Conservation (phyloP, 2,888 invertebrate genomes). For the Antitype chi region DNA sequence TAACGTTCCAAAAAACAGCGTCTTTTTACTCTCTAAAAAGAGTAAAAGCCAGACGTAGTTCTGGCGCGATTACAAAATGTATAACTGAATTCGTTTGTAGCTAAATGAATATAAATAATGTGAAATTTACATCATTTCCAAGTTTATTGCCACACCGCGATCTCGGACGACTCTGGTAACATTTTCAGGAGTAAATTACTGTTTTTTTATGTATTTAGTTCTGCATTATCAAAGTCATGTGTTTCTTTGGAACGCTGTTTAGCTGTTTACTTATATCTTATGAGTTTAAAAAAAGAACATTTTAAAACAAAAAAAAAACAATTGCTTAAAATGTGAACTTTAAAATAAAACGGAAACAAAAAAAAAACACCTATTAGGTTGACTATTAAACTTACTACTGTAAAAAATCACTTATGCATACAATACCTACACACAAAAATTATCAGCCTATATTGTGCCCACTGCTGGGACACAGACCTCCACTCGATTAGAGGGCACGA, state of each 20-base stretch:
- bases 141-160: conserved; percentile 49
- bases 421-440: too few relatives aligned
- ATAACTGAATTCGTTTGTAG: conserved; percentile 65
- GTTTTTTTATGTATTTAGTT: conserved; percentile 46
- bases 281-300: background rate
- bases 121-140: conserved; percentile 59
- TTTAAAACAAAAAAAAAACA: too few relatives aligned
- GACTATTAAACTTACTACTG: too few relatives aligned
- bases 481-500: too few relatives aligned
- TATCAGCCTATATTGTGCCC: too few relatives aligned
- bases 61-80: conserved; percentile 73
- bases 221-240: conserved; percentile 4
- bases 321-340: too few relatives aligned
- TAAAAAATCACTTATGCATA: too few relatives aligned
- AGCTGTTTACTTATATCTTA: background rate
- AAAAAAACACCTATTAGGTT: too few relatives aligned
- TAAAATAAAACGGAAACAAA: too few relatives aligned
- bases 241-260: conserved; percentile 13
- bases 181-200: conserved; percentile 43
- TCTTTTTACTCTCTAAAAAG: conserved; percentile 76
- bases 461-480: too few relatives aligned
- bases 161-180: conserved; percentile 28
- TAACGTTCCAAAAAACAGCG: conserved; percentile 85
- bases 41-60: conserved; percentile 74
- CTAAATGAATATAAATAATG: conserved; percentile 65